Evolutionary conservation across 2,113 vertebrate genomes (phyloP).

Genomic region (Falcunculus frontatus): DNA sequence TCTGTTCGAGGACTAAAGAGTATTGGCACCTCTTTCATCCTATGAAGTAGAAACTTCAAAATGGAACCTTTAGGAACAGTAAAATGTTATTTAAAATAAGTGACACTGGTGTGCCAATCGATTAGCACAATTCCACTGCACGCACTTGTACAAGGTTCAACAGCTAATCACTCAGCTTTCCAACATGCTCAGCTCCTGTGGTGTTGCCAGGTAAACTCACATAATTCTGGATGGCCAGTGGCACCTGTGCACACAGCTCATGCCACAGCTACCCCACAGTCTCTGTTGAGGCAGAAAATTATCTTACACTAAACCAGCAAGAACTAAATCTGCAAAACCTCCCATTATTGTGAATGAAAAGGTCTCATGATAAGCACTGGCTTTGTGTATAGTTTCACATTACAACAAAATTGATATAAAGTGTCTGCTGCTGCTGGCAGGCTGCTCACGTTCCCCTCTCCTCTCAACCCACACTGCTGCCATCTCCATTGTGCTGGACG

Average conservation of each 20-base stretch:
- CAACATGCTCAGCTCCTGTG: neutral
- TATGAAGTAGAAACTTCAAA: neutral
- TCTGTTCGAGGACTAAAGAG: neutral
- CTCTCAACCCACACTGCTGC: neutral
- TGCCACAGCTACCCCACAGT: neutral
- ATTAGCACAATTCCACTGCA: neutral
- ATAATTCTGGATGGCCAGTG: rapidly evolving
- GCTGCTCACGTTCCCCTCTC: neutral
- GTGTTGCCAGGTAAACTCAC: neutral
- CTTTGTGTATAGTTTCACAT: neutral
- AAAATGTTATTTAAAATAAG: neutral
- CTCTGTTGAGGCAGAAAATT: neutral
- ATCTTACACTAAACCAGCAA: neutral
- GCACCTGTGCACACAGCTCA: neutral
- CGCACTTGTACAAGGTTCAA: neutral
- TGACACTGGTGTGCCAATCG: neutral
- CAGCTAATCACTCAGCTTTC: neutral
- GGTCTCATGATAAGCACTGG: neutral
- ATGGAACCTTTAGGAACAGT: neutral
- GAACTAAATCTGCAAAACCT: neutral
- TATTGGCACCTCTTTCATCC: neutral
- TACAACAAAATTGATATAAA: neutral
- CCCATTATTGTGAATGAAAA: neutral
- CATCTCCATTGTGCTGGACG: rapidly evolving
- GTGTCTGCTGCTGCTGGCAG: rapidly evolving